Evolutionary conservation across 2,113 vertebrate species (phyloP).

Genomic region (Xiphophorus couchianus): DNA sequence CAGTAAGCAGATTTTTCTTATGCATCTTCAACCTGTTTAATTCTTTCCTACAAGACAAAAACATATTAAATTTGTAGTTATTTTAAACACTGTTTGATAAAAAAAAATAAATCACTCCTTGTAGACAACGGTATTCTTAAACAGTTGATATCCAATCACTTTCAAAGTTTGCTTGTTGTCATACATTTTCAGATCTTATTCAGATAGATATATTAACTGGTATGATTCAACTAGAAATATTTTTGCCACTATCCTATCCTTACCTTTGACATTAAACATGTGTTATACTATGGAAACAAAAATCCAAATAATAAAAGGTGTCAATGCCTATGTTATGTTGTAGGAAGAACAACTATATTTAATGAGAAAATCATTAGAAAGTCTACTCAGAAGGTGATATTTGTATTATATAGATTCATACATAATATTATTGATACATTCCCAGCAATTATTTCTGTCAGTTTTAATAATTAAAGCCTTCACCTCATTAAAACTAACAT

Average conservation of each 20-base stretch:
- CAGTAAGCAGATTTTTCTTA: constrained; percentile 63
- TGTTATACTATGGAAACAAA: background rate
- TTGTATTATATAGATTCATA: too few species aligned
- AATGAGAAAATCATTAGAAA: background rate
- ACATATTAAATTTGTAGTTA: background rate
- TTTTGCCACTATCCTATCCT: constrained; percentile 16
- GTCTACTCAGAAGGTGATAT: background rate
- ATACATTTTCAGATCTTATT: background rate
- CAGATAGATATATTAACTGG: background rate
- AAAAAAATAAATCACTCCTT: background rate
- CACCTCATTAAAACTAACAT: too few species aligned
- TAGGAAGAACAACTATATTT: too few species aligned
- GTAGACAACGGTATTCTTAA: background rate
- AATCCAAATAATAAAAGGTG: background rate
- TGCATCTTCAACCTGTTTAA: constrained; percentile 62
- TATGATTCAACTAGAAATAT: constrained; percentile 12
- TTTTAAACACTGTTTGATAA: background rate
- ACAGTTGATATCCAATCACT: background rate
- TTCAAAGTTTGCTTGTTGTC: background rate
- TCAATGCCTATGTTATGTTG: too few species aligned
- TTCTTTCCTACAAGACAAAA: constrained; percentile 70
- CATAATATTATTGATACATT: too few species aligned
- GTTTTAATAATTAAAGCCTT: too few species aligned
- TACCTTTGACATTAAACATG: too few species aligned
- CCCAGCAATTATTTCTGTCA: too few species aligned